Conservation (phyloP, 2,888 invertebrate species). For the Lacanobia wlatinum region DNA sequence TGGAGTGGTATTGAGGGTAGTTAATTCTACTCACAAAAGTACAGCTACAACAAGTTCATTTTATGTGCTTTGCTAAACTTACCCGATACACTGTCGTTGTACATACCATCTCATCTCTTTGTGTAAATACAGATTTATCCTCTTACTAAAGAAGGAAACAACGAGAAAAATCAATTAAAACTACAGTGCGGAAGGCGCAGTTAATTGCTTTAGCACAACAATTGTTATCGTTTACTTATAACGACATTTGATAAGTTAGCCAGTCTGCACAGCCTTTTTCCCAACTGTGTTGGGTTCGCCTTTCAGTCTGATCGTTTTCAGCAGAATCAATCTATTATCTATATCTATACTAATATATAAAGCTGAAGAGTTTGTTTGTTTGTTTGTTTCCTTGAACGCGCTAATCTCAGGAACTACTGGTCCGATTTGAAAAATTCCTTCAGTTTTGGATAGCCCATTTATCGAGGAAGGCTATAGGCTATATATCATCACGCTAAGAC, state of each 20-base stretch:
- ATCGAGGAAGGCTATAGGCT: too few species aligned
- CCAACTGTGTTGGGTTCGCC: neutral
- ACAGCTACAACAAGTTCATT: neutral
- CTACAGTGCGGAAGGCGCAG: conserved; percentile 11
- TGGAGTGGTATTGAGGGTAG: neutral
- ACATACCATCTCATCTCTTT: conserved; percentile 22
- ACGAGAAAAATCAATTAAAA: conserved; percentile 27
- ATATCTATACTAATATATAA: too few species aligned
- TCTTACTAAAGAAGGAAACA: conserved; percentile 38
- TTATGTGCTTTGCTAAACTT: neutral
- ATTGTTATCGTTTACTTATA: conserved; percentile 34
- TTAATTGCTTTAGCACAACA: conserved; percentile 14
- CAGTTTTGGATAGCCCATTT: too few species aligned
- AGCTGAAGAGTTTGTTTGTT: too few species aligned
- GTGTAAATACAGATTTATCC: conserved; percentile 20
- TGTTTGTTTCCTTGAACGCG: too few species aligned
- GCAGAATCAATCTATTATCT: neutral
- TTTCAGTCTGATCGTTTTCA: neutral
- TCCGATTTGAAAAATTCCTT: too few species aligned
- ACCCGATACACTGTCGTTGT: neutral
- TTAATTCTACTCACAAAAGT: neutral
- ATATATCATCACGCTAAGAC: too few species aligned
- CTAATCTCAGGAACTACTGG: too few species aligned
- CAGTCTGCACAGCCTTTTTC: neutral
- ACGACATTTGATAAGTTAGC: neutral